Conservation (phyloP, 1,140 invertebrate genomes). For the Cecropterus lyciades region DNA sequence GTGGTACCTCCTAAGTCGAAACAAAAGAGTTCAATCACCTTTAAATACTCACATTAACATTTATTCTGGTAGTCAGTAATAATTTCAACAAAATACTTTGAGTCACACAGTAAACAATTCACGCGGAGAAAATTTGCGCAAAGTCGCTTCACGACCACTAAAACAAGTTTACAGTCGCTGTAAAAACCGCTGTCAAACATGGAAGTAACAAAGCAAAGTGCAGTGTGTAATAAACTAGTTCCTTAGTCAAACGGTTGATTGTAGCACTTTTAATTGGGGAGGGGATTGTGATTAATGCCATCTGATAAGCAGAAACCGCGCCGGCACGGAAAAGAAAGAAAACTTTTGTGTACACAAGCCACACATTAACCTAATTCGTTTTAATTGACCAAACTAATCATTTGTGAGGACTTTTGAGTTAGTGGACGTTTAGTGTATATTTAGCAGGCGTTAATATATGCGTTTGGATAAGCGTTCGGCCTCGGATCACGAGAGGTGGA, state of each 20-base stretch:
- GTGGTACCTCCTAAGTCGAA: too few species aligned
- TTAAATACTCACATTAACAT: too few species aligned
- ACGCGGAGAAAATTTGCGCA: slow-evolving; percentile 21
- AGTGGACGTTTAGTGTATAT: slow-evolving; percentile 58
- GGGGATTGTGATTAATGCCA: slow-evolving; percentile 82
- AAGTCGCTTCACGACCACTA: slow-evolving; percentile 31
- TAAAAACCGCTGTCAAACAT: slow-evolving; percentile 70
- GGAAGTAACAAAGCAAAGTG: slow-evolving; percentile 60
- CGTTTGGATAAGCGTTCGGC: slow-evolving; percentile 43
- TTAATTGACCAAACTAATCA: slow-evolving; percentile 79
- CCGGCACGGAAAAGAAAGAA: slow-evolving; percentile 62
- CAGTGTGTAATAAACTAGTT: slow-evolving; percentile 66
- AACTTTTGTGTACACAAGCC: slow-evolving; percentile 60
- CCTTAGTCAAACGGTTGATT: slow-evolving; percentile 57
- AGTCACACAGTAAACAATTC: slow-evolving; percentile 18
- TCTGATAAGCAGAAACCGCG: slow-evolving; percentile 71
- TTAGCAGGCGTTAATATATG: slow-evolving; percentile 64
- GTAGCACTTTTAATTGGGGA: slow-evolving; percentile 79
- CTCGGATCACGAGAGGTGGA: slow-evolving; percentile 55
- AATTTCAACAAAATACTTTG: background rate
- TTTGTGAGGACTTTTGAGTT: slow-evolving; percentile 70
- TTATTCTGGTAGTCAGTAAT: too few species aligned
- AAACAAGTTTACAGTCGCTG: slow-evolving; percentile 51
- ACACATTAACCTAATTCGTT: slow-evolving; percentile 83
- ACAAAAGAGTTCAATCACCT: too few species aligned